These are phyloP conservation scores for Egretta garzetta DNA, from an alignment of 2,113 vertebrate genomes.

Conservation along the genomic window DNA sequence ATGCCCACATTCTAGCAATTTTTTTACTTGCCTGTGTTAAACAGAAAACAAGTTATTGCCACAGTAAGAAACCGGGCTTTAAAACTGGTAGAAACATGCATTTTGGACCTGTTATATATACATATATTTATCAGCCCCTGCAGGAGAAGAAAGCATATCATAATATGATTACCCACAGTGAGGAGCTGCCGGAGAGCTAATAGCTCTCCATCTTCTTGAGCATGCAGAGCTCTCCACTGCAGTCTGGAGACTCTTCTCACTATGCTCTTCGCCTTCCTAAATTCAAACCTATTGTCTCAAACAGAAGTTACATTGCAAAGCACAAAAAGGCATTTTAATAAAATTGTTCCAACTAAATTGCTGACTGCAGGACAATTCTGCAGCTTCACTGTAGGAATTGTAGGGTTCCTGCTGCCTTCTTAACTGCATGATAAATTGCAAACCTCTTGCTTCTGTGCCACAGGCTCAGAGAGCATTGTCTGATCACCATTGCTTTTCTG, in stretches of 20 bases:
- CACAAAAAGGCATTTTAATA: constrained; percentile 3
- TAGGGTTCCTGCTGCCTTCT: constrained; percentile 3
- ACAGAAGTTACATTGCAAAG: not conserved
- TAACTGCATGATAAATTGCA: constrained; percentile 45
- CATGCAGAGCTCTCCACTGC: not conserved
- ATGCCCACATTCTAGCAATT: constrained; percentile 38
- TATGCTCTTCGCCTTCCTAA: not conserved
- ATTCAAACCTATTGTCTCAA: not conserved
- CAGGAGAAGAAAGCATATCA: not conserved
- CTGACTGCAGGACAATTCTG: constrained; percentile 44
- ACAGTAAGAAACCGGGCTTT: not conserved
- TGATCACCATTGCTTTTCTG: not conserved
- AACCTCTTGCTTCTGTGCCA: not conserved
- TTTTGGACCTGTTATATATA: not conserved
- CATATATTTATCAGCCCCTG: not conserved
- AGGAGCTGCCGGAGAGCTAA: constrained; percentile 23
- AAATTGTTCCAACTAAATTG: not conserved
- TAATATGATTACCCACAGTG: not conserved
- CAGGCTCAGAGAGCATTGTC: not conserved
- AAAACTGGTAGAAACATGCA: not conserved
- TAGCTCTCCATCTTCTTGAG: not conserved
- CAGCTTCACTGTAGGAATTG: constrained; percentile 4
- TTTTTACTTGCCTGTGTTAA: constrained; percentile 25
- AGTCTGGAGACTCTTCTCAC: not conserved
- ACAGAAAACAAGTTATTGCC: constrained; percentile 20